A percentile compares a stretch with the other conserved stretches of the same genome.
These are phyloP conservation scores for Anagyrus pseudococci DNA, from an alignment of 2,888 invertebrate species.

Conservation along the genomic window DNA sequence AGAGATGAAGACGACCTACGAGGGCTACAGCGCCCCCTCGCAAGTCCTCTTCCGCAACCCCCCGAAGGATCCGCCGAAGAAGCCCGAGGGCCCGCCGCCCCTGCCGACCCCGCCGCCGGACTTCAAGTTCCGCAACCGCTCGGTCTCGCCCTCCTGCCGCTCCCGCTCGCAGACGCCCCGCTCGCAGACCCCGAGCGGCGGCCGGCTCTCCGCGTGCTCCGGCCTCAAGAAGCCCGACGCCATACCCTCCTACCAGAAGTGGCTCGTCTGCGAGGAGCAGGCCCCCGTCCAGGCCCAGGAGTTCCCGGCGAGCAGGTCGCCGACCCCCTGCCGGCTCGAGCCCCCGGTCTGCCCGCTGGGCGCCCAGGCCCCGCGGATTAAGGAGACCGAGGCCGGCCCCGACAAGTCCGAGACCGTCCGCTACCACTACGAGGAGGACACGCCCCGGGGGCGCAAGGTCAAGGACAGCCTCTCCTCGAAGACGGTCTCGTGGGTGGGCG, in stretches of 20 bases:
- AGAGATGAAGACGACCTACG: slow-evolving; percentile 43
- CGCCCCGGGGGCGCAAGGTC: slow-evolving; percentile 53
- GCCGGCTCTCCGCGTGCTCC: slow-evolving; percentile 38
- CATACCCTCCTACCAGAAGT: slow-evolving; percentile 81
- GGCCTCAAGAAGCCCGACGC: slow-evolving; percentile 74
- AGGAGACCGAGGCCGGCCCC: slow-evolving; percentile 57
- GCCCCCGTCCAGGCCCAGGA: slow-evolving; percentile 50
- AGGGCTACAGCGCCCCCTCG: slow-evolving; percentile 53
- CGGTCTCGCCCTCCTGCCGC: slow-evolving; percentile 65
- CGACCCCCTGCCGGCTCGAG: slow-evolving; percentile 70
- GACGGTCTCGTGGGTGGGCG: slow-evolving; percentile 60
- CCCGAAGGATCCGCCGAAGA: slow-evolving; percentile 41
- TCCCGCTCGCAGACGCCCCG: slow-evolving; percentile 66
- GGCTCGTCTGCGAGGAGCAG: slow-evolving; percentile 69
- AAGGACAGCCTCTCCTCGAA: slow-evolving; percentile 56
- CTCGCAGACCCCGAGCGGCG: slow-evolving; percentile 71
- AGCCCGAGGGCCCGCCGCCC: slow-evolving; percentile 50
- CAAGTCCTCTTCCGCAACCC: slow-evolving; percentile 53
- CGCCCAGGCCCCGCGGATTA: slow-evolving; percentile 71
- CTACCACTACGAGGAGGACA: slow-evolving; percentile 58
- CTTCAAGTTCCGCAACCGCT: slow-evolving; percentile 53
- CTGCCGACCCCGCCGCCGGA: slow-evolving; percentile 58
- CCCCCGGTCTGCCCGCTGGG: slow-evolving; percentile 59
- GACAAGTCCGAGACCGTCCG: slow-evolving; percentile 54
- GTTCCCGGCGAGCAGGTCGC: slow-evolving; percentile 54